These are phyloP conservation scores for Anomalospiza imberbis DNA, from an alignment of 2,797 vertebrate genomes.

Conservation along the genomic window DNA sequence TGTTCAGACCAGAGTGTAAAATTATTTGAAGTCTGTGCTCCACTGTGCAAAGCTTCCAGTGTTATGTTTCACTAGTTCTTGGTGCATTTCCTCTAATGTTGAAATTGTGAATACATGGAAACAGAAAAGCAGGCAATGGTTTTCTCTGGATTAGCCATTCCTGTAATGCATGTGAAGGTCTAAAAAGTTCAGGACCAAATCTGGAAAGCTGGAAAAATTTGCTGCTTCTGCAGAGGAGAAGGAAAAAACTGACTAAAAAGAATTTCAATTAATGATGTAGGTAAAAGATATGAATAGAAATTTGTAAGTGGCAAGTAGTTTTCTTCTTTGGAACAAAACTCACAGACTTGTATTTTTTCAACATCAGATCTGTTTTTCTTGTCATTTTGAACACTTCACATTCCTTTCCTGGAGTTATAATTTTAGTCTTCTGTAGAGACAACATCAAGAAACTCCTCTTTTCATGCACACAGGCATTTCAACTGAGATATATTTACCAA, in stretches of 20 bases:
- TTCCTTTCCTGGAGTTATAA: not conserved
- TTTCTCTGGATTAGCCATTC: conserved; percentile 23
- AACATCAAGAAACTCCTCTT: not conserved
- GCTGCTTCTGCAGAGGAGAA: not conserved
- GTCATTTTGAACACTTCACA: not conserved
- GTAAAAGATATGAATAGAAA: not conserved
- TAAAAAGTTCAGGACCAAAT: not conserved
- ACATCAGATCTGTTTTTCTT: not conserved
- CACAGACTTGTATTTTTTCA: not conserved
- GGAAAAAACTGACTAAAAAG: not conserved
- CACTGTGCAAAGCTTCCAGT: conserved; percentile 5
- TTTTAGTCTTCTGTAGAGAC: not conserved
- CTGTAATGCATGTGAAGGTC: not conserved
- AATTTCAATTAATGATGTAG: not conserved
- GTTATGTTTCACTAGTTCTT: not conserved
- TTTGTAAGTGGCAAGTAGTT: not conserved
- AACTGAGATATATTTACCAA: not conserved
- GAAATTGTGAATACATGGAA: conserved; percentile 14
- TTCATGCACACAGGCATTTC: not conserved
- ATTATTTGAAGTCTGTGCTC: conserved; percentile 5
- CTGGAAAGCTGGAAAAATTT: not conserved
- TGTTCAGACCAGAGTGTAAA: not conserved
- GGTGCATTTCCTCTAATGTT: not conserved
- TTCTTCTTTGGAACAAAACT: not conserved
- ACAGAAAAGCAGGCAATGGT: not conserved